A percentile compares a stretch with the other conserved stretches of the same genome.
Evolutionary conservation across 2,797 vertebrate genomes (phyloP).

Genomic region (Sphenodon punctatus): DNA sequence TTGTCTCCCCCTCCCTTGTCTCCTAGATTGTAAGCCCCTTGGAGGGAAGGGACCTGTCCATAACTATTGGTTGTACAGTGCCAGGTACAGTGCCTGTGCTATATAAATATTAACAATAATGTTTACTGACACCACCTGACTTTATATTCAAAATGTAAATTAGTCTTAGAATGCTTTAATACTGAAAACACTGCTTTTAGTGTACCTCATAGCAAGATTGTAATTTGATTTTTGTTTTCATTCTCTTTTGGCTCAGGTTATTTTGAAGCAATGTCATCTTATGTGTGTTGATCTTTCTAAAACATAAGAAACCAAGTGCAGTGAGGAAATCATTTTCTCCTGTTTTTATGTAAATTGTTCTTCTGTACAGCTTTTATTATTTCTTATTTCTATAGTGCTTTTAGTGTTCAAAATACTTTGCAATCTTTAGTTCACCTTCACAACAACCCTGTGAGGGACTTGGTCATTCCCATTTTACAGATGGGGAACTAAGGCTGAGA

Average conservation of each 20-base stretch:
- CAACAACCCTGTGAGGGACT: too few species aligned
- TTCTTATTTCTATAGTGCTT: too few species aligned
- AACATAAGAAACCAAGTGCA: neutral
- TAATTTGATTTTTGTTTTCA: neutral
- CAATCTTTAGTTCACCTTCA: too few species aligned
- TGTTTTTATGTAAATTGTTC: neutral
- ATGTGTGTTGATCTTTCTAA: neutral
- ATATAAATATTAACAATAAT: too few species aligned
- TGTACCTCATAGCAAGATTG: neutral
- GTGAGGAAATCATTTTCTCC: neutral
- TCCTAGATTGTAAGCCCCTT: too few species aligned
- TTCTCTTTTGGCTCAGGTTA: neutral
- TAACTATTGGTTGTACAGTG: too few species aligned
- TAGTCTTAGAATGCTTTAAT: neutral
- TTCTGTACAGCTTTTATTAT: neutral
- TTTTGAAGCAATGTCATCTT: neutral
- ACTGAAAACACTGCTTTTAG: neutral
- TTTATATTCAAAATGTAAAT: neutral
- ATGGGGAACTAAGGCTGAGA: too few species aligned
- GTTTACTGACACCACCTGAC: neutral
- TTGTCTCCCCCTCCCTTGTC: too few species aligned
- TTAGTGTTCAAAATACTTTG: too few species aligned
- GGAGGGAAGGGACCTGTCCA: too few species aligned
- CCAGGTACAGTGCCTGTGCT: too few species aligned
- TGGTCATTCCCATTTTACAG: too few species aligned